A percentile compares a stretch with the other conserved stretches of the same genome.
Evolutionary conservation across 2,113 vertebrate genomes (phyloP).

Genomic region (Ahaetulla prasina): DNA sequence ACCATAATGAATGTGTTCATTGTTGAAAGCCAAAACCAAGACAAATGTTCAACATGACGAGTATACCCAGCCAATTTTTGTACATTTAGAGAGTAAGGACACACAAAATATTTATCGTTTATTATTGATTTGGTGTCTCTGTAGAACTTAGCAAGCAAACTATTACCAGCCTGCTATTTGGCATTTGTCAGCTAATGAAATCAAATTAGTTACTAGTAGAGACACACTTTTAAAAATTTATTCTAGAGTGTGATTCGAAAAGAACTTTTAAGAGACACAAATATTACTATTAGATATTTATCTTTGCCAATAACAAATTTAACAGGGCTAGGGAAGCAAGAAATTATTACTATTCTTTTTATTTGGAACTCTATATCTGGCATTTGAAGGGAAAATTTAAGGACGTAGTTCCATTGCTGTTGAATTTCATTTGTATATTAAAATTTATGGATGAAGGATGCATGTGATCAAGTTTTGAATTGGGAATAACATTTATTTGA

Average conservation of each 20-base stretch:
- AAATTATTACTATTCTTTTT: background rate
- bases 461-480: background rate
- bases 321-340: background rate
- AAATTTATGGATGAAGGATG: background rate
- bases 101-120: background rate
- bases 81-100: background rate
- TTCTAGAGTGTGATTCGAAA: background rate
- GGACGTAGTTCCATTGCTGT: background rate
- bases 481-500: background rate
- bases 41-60: background rate
- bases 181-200: background rate
- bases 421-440: background rate
- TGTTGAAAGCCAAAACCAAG: background rate
- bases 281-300: background rate
- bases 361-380: background rate
- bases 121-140: background rate
- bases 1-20: background rate
- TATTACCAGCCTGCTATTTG: background rate
- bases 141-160: background rate
- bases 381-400: background rate
- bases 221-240: background rate
- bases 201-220: background rate
- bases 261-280: background rate
- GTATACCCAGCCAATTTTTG: background rate
- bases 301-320: background rate